Base-by-base conservation (phyloP, 2,113 vertebrate species). In the Dinomys branickii region DNA sequence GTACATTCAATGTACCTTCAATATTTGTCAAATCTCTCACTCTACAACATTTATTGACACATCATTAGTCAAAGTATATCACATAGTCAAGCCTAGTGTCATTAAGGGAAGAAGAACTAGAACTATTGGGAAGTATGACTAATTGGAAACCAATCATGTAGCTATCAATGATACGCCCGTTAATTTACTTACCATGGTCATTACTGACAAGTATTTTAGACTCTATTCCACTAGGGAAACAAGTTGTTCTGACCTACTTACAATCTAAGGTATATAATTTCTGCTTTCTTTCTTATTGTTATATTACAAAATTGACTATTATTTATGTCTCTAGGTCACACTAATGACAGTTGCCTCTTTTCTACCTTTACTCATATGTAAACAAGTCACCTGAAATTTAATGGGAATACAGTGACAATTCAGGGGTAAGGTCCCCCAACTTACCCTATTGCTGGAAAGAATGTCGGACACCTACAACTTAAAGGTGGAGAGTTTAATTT, bases 291-390 rank as follows among this genome's bases (percentile, higher is more conserved):
- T 35, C 17, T 92, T 9, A 59, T 35, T 83, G 54, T 24, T 35
- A 24, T 38, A 3, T 41, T 41, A 83, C 58, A 3, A n/a, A 86
- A 33, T 4, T 58, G 11, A 41, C 20, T 44, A 7, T 12, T 4
- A 6, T 4, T 9, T 28, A 1, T 54, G 1, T 54, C 38, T 38
- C 44, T 59, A 1, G 1, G 0, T 44, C 3, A 26, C 1, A 24
- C 2, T 50, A 65, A 47, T 12, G 1, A 83, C 16, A 54, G 30
- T 26, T 17, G 22, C 50, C 12, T 56, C 3, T 58, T 63, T 58
- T 83, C 33, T 61, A 38, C 47, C 7, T n/a, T 71, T n/a, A 2
- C 6, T 4, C 22, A 19, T 22, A 86, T 0, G 5, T 16, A 2
- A 19, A 41, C 33, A 33, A 71, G 26, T 94, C 28, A 35, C 10